These are phyloP conservation scores for Gallirallus australis DNA, from an alignment of 2,797 vertebrate genomes.

Conservation along the genomic window DNA sequence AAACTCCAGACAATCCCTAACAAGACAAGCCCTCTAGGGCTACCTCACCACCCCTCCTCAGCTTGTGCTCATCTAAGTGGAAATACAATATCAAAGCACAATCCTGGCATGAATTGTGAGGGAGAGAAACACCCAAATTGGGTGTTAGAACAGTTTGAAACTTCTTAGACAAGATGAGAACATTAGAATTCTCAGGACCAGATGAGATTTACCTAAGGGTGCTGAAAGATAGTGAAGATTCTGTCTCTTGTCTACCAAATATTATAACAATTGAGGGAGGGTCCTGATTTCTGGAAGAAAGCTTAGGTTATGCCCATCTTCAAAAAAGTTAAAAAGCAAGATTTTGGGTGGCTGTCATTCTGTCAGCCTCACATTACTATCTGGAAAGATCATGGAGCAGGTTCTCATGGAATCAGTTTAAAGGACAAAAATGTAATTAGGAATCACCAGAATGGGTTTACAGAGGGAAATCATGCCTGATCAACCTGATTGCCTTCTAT, in stretches of 20 bases:
- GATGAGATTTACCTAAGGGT: neutral
- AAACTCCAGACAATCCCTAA: no score
- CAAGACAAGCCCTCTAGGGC: no score
- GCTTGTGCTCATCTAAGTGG: neutral
- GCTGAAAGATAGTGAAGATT: neutral
- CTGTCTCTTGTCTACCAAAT: neutral
- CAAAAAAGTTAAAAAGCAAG: neutral
- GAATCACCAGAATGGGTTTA: no score
- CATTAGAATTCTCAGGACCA: neutral
- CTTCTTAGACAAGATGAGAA: neutral
- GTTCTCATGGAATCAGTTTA: no score
- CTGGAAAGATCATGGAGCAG: no score
- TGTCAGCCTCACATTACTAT: neutral
- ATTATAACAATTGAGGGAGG: neutral
- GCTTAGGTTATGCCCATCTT: neutral
- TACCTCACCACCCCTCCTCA: neutral
- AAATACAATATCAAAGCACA: neutral
- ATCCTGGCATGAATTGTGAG: neutral
- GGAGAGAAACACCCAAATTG: neutral
- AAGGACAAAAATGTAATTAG: no score
- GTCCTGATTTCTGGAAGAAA: neutral
- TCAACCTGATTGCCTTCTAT: neutral
- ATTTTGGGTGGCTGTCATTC: neutral
- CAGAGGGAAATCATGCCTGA: no score
- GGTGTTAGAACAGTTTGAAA: neutral